Base-by-base conservation (phyloP, 2,888 invertebrate species). In the Tenthredo mesomela region DNA sequence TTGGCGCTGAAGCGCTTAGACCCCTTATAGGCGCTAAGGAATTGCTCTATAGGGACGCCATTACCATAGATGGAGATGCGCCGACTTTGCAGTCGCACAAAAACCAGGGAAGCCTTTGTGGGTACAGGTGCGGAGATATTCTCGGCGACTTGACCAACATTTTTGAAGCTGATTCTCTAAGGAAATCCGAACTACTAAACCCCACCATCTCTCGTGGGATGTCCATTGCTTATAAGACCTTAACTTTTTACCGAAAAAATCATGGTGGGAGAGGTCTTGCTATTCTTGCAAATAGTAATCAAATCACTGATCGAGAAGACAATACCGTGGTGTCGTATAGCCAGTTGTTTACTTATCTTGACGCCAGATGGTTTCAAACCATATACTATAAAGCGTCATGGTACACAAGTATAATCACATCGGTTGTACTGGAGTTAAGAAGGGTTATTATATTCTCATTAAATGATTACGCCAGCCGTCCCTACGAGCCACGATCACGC, bases 371-470 rank as follows among this genome's bases (percentile, higher is more conserved):
- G 25, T 12, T 25, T 12, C 12, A 61, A 61, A 61, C 61, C 61
- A 10, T 25, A 12, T 4, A n/a, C n/a, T n/a, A 21, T 7, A 43
- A n/a, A 21, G n/a, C 67, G 18, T 67, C 29, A 18, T 6, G 15
- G 67, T 33, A 33, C 33, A 33, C 33, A 47, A 7, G 40, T 25
- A 73, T 25, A 73, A 73, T 73, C 73, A 40, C 43, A 43, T 73
- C 73, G 21, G n/a, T 73, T 9, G 40, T 29, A 73, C 73, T 25
- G 25, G 73, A 47, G 47, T n/a, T 6, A 33, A 77, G 33, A 77
- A 77, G 50, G 21, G 77, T 77, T 54, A 54, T 77, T 77, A 77
- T 54, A 50, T 77, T 50, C 18, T 50, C 77, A 47, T 77, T 77
- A 77, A 47, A 50, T 54, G 77, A 77, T 77, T 77, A 29, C 54